Evolutionary conservation across 2,797 vertebrate genomes (phyloP).

Genomic region (Odontamblyopus lacepedii): DNA sequence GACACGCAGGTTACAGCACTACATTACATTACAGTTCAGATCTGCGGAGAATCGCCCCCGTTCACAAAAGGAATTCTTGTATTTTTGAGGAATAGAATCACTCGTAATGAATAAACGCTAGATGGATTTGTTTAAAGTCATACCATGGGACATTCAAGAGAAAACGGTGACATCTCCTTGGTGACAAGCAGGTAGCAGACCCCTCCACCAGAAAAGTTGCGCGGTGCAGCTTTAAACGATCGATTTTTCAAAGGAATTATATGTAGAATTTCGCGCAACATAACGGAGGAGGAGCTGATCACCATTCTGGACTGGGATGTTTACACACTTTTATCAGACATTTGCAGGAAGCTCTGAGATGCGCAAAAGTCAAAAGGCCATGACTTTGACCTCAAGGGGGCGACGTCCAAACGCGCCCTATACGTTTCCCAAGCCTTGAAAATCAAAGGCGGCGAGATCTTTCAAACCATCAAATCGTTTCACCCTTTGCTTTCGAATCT

Average conservation of each 20-base stretch:
- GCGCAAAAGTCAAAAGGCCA: conserved; percentile 46
- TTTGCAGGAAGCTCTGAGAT: conserved; percentile 43
- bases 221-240: too few relatives aligned
- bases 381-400: conserved; percentile 59
- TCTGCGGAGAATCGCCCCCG: too few relatives aligned
- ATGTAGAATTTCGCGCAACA: conserved; percentile 52
- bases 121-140: too few relatives aligned
- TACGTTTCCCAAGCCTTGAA: conserved; percentile 13
- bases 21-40: too few relatives aligned
- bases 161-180: too few relatives aligned
- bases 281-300: conserved; percentile 50
- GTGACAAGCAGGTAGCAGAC: too few relatives aligned
- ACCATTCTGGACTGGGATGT: conserved; percentile 22
- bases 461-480: conserved; percentile 14
- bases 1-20: too few relatives aligned
- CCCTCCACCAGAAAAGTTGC: too few relatives aligned
- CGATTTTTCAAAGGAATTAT: conserved; percentile 39
- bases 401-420: conserved; percentile 37
- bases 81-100: too few relatives aligned
- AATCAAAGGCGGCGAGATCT: conserved; percentile 17
- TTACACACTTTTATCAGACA: conserved; percentile 50
- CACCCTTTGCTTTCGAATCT: conserved; percentile 22
- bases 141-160: too few relatives aligned
- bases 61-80: too few relatives aligned
- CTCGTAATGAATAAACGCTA: too few relatives aligned